These are phyloP conservation scores for Poeciliopsis gracilis DNA, from an alignment of 2,797 vertebrate genomes.

Conservation along the genomic window DNA sequence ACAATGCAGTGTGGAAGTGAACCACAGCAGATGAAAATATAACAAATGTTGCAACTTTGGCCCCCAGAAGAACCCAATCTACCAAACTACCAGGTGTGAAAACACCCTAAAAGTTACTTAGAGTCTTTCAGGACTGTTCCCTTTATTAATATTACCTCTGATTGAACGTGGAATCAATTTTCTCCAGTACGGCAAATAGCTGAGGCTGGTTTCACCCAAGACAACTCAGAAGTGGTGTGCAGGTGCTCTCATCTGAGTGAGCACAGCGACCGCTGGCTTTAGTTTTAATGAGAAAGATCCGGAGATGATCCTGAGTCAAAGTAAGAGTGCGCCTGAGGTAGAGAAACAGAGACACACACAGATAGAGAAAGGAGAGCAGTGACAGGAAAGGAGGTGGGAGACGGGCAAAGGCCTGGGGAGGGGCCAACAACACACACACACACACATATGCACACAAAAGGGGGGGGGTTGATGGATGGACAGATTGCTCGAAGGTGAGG, in stretches of 20 bases:
- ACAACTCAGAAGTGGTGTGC: neutral
- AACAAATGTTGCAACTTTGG: no score
- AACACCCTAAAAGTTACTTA: neutral
- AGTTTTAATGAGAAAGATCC: conserved; percentile 22
- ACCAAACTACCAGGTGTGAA: no score
- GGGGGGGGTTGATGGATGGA: conserved; percentile 41
- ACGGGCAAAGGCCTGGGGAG: conserved; percentile 11
- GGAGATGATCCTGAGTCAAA: conserved; percentile 36
- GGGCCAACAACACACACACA: conserved; percentile 18
- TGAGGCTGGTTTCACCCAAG: neutral
- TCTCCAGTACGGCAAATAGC: neutral
- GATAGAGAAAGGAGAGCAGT: conserved; percentile 28
- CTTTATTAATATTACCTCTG: neutral
- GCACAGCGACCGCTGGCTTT: conserved; percentile 20
- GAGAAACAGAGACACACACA: conserved; percentile 25
- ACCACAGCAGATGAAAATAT: no score
- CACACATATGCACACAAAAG: neutral
- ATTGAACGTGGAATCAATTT: neutral
- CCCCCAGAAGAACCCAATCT: no score
- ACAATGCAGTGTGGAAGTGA: no score
- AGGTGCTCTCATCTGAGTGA: conserved; percentile 1
- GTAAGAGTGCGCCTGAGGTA: conserved; percentile 44
- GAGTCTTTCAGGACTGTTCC: neutral
- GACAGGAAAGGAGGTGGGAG: conserved; percentile 19
- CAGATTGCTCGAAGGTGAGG: conserved; percentile 51